Evolutionary conservation across 1,140 invertebrate species (phyloP), one percentile per base, ranked within the genome.

Genomic region (Leptinotarsa lineolata): DNA sequence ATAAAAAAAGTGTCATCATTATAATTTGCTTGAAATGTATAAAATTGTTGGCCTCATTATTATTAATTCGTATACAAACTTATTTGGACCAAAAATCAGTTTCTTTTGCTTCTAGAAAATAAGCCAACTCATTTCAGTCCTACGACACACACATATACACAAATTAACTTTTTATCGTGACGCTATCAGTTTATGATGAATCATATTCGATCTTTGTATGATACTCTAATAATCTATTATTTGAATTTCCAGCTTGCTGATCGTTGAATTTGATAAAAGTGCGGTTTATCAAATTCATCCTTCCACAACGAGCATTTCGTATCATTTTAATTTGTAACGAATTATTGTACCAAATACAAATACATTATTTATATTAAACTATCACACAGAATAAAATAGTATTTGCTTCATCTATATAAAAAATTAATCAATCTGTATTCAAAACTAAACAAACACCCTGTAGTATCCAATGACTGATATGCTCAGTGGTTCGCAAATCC

Each of bases 371-470:
- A 46, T 73, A 74, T 46, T 60, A 68, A 68, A 75, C 67, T 59
- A 65, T 45, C 48, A 54, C 61, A 63, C 61, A 21, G 0, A 63
- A 63, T 63, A 22, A 8, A 39, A 30, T 21, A 30, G 8, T 22
- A 22, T 63, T 63, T 21, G 4, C 13, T 63, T 63, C n/a, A 63
- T 20, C 61, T 18, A 63, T 0, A 4, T 6, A 20, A 63, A 63
- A 13, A n/a, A 16, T 16, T n/a, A 48, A 22, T 78, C 72, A 81
- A 83, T 95, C 93, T 4, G 90, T 91, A 84, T 96, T 97, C 77
- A 97, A 87, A 60, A 93, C 88, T 39, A 97, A 86, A 84, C 94
- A 95, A 66, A 96, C 92, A 39, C 94, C 94, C 85, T 96, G 94
- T 46, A 97, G 84, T 21, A 95, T 88, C 95, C 95, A 97, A 83